Conservation (phyloP, 2,888 invertebrate species). For the Subacronicta megacephala region DNA sequence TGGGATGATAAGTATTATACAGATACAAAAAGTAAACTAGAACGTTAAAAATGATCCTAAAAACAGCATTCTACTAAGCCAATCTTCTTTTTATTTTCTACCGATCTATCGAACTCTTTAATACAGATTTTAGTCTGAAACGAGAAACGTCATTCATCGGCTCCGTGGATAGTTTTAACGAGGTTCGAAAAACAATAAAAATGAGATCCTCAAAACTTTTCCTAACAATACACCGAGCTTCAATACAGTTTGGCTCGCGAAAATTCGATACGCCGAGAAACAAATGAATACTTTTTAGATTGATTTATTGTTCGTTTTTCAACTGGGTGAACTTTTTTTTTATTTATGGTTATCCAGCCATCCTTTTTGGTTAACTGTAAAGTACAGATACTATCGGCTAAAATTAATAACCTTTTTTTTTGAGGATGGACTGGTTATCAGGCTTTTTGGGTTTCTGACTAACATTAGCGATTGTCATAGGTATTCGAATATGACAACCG, state of each 20-base stretch:
- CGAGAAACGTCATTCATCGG: slow-evolving; percentile 49
- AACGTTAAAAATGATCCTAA: not conserved
- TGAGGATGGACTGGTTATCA: too few relatives aligned
- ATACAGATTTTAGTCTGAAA: slow-evolving; percentile 7
- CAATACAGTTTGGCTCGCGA: slow-evolving; percentile 56
- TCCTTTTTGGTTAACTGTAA: slow-evolving; percentile 29
- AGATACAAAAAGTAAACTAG: too few relatives aligned
- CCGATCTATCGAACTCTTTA: slow-evolving; percentile 18
- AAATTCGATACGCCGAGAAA: slow-evolving; percentile 49
- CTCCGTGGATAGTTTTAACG: slow-evolving; percentile 63
- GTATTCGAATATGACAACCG: too few relatives aligned
- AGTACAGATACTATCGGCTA: slow-evolving; percentile 5
- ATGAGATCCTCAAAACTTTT: slow-evolving; percentile 53
- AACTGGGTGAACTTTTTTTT: slow-evolving; percentile 38
- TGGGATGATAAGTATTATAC: too few relatives aligned
- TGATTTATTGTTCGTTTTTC: slow-evolving; percentile 51
- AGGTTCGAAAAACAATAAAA: slow-evolving; percentile 62
- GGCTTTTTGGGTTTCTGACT: too few relatives aligned
- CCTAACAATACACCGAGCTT: slow-evolving; percentile 55
- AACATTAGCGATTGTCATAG: too few relatives aligned
- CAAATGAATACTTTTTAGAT: slow-evolving; percentile 56
- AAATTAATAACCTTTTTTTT: slow-evolving; percentile 2
- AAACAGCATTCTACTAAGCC: slow-evolving; percentile 5
- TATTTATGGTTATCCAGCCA: slow-evolving; percentile 27
- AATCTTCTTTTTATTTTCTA: not conserved